Evolutionary conservation across 2,113 vertebrate species (phyloP).

Genomic region (Paradoxurus hermaphroditus): DNA sequence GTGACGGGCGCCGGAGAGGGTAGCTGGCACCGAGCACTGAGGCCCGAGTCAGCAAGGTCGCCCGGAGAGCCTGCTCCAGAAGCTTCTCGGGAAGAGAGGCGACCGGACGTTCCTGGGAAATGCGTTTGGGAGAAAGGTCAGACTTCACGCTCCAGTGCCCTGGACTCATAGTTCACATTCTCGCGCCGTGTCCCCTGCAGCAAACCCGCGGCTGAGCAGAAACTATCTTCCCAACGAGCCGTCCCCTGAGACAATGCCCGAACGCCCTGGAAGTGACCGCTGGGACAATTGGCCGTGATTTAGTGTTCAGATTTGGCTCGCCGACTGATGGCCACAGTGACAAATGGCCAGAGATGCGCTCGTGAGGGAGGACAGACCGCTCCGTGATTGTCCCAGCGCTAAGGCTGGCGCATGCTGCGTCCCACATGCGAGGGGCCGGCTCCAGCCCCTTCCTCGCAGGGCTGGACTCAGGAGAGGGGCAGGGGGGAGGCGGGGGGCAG

Average conservation of each 20-base stretch:
- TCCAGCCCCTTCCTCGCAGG: neutral
- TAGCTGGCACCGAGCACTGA: accelerated
- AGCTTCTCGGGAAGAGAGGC: accelerated
- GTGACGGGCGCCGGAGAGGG: accelerated
- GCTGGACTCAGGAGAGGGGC: accelerated
- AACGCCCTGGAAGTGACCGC: constrained; percentile 59
- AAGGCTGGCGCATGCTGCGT: constrained; percentile 67
- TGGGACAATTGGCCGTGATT: constrained; percentile 75
- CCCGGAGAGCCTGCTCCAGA: neutral
- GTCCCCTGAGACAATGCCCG: constrained; percentile 78
- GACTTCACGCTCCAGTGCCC: constrained; percentile 43
- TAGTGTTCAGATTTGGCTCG: constrained; percentile 73
- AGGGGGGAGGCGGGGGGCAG: accelerated
- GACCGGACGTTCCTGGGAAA: neutral
- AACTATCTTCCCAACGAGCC: constrained; percentile 80
- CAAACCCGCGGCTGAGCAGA: constrained; percentile 80
- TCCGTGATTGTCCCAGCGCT: constrained; percentile 44
- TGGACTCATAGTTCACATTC: constrained; percentile 68
- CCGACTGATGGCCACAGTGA: constrained; percentile 54
- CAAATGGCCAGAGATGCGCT: neutral
- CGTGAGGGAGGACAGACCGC: too few relatives aligned
- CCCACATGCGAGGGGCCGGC: constrained; percentile 57
- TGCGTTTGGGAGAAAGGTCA: constrained; percentile 61
- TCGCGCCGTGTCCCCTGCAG: constrained; percentile 72
- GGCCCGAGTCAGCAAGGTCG: accelerated